Conservation (phyloP, 2,113 vertebrate species). For the Sphaerodactylus townsendi region DNA sequence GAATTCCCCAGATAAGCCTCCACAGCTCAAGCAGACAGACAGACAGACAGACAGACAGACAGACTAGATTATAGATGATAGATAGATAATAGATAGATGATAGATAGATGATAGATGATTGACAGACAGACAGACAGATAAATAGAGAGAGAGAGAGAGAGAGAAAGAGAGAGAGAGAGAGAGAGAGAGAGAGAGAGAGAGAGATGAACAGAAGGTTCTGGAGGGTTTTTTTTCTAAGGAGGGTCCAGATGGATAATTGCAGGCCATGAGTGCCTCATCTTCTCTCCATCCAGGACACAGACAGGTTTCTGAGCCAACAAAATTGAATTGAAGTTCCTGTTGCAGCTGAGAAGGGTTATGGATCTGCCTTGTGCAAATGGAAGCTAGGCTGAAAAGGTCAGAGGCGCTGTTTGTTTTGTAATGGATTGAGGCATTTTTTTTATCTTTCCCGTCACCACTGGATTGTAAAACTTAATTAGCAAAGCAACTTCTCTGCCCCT, state of each 20-base stretch:
- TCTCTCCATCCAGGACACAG: constrained; percentile 76
- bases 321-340: constrained; percentile 84
- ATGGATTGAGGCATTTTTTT: constrained; percentile 75
- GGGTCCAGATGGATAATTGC: constrained; percentile 83
- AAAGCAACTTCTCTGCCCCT: constrained; percentile 31
- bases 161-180: too few relatives aligned
- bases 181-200: too few relatives aligned
- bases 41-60: too few relatives aligned
- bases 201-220: too few relatives aligned
- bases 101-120: too few relatives aligned
- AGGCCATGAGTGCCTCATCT: constrained; percentile 80
- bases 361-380: constrained; percentile 66
- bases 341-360: constrained; percentile 85
- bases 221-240: constrained; percentile 74
- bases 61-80: too few relatives aligned
- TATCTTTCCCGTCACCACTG: constrained; percentile 60
- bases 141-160: too few relatives aligned
- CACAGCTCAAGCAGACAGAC: too few relatives aligned
- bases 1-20: too few relatives aligned
- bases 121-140: too few relatives aligned
- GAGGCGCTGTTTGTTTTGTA: constrained; percentile 70
- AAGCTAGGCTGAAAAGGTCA: constrained; percentile 80
- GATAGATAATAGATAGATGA: too few relatives aligned
- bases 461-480: constrained; percentile 77
- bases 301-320: constrained; percentile 83